Evolutionary conservation across 2,888 invertebrate species (phyloP), one percentile per base, ranked within the genome.

Genomic region (Lithophane leautieri): DNA sequence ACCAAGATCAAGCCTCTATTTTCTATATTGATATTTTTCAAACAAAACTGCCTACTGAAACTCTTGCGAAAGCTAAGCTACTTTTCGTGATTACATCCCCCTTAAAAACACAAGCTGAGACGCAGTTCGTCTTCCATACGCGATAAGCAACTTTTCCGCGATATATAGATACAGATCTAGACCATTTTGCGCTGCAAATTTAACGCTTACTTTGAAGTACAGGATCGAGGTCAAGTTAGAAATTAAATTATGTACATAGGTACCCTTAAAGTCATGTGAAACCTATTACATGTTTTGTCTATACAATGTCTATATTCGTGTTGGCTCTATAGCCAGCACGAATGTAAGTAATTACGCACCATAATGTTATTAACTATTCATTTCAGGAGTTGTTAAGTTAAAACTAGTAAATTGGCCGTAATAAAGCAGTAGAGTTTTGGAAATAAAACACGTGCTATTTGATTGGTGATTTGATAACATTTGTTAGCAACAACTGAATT

Each of bases 341-440:
- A 83, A 83, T 84, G 62, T 85, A 81, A 81, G 78, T 89, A 90
- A 91, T 91, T 90, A 88, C 85, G 79, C 85, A 86, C 81, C 82
- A 77, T 82, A 78, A 86, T 73, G 81, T 82, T 85, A 86, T 91
- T 84, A 88, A 88, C 82, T 88, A 88, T 89, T 89, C 84, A 87
- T 88, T 85, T 77, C 67, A 40, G 44, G 77, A 86, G 86, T 91
- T 88, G 84, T 90, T 89, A 89, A 85, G 81, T 88, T 86, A 86
- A 87, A 90, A 87, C 79, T 85, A 88, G 79, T 86, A 88, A 91
- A 89, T 89, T 89, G 86, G 65, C 74, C 76, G 73, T 89, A 88
- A 87, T 90, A 86, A 86, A 82, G 78, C 77, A 81, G 82, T 72
- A 78, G n/a, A 86, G 78, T 82, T 84, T 82, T 81, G 82, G 73